Base-by-base conservation (phyloP, 2,888 invertebrate species). In the Gryllus longicercus region DNA sequence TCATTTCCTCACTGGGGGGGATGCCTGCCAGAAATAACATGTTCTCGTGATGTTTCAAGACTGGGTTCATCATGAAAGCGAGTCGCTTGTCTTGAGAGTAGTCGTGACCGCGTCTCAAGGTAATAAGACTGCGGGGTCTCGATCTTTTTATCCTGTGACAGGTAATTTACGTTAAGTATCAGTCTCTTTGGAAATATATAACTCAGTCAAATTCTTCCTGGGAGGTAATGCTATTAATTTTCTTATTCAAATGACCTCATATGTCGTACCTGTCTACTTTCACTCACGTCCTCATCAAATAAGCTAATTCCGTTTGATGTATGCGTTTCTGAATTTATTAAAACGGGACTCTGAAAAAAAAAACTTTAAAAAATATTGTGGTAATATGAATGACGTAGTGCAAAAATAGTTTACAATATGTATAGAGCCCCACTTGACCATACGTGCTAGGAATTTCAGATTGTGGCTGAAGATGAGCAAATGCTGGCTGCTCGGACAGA, bases 161-260 rank as follows among this genome's bases (percentile, higher is more conserved):
- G 63, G 63, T 16, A 63, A 63, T 63, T 63, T 63, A n/a, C 16
- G 63, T 63, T 63, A 63, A 63, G 63, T 63, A 63, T 63, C 16
- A 63, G 14, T n/a, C 63, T 63, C 63, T n/a, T n/a, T 63, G 63
- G n/a, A 63, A 63, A 63, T n/a, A 63, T 63, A 63, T 63, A 63
- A 63, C 63, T 63, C 63, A 63, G 14, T 63, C 63, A 63, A 63
- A 63, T 18, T 63, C 63, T 63, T 63, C 63, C n/a, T 63, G 63
- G 63, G 63, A 5, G 63, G 63, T 63, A 63, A 18, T n/a, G 63
- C 63, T 63, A 63, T 63, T 63, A 63, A 63, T 63, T 63, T 63
- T 63, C 63, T 18, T 63, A 63, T 63, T 63, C 63, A 63, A 63
- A 63, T 63, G 63, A 63, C n/a, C 63, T 63, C 63, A n/a, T 63